Evolutionary conservation across 2,888 invertebrate species (phyloP).

Genomic region (Teinopalpus imperialis): DNA sequence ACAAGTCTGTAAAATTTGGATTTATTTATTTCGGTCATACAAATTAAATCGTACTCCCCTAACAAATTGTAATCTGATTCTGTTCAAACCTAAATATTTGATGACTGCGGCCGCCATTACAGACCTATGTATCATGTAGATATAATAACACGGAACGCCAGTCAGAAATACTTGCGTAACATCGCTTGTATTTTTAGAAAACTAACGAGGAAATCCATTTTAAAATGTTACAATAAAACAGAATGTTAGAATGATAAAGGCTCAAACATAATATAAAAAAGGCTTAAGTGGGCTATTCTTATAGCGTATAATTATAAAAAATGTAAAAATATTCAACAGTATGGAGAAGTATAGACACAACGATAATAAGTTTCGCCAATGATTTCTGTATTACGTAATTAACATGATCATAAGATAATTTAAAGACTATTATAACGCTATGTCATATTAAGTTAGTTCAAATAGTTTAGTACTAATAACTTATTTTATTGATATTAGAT

Average conservation of each 20-base stretch:
- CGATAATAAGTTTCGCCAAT: conserved; percentile 6
- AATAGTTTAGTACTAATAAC: no score
- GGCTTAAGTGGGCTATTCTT: conserved; percentile 39
- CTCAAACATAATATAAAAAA: conserved; percentile 38
- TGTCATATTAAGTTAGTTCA: no score
- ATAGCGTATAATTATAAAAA: conserved; percentile 58
- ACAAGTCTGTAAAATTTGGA: no score
- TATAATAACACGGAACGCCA: conserved; percentile 28
- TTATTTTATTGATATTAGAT: no score
- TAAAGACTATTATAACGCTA: no score
- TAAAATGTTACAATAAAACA: conserved; percentile 32
- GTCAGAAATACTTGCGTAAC: conserved; percentile 21
- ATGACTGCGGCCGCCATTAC: conserved; percentile 15
- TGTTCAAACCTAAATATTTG: conserved; percentile 16
- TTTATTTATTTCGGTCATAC: no score
- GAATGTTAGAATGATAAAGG: conserved; percentile 37
- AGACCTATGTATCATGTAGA: conserved; percentile 3
- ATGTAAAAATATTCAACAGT: conserved; percentile 40
- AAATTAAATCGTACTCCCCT: no score
- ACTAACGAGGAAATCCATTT: conserved; percentile 3
- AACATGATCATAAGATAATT: no score
- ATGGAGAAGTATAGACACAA: conserved; percentile 26
- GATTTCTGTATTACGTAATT: background rate
- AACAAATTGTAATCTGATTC: conserved; percentile 7
- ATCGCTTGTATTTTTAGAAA: background rate